phyloP scores from a whole-genome alignment of 2,888 invertebrate genomes.

The Platynereis dumerilii region DNA sequence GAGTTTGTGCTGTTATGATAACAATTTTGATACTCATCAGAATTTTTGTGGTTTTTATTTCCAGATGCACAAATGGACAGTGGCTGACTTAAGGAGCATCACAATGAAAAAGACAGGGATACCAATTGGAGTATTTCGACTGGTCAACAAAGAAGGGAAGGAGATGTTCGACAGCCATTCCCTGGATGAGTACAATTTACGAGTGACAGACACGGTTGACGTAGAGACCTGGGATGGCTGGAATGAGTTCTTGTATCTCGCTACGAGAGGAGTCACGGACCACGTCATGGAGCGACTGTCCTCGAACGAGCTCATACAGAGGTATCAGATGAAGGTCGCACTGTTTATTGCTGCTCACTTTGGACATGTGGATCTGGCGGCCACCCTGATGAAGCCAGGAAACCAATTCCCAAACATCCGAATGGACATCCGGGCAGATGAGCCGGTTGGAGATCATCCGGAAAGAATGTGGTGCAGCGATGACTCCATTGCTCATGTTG shows the following conservation, averaged over 20 bases:
- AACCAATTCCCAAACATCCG: constrained; percentile 29
- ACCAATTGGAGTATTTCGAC: constrained; percentile 59
- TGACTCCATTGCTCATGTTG: constrained; percentile 42
- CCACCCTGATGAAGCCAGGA: constrained; percentile 22
- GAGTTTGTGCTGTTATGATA: no score
- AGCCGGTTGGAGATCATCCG: constrained; percentile 59
- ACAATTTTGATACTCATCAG: no score
- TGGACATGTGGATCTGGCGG: constrained; percentile 59
- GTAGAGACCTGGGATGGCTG: constrained; percentile 62
- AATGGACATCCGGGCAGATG: constrained; percentile 55
- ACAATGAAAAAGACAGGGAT: constrained; percentile 58
- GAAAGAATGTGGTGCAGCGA: constrained; percentile 52
- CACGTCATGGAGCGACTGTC: constrained; percentile 52
- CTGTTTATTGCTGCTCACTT: constrained; percentile 59
- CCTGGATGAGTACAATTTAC: constrained; percentile 50
- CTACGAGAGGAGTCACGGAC: constrained; percentile 54
- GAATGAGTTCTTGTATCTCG: constrained; percentile 57
- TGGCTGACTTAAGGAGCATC: constrained; percentile 51
- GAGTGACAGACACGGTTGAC: constrained; percentile 12
- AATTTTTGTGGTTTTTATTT: no score
- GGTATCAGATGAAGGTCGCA: constrained; percentile 60
- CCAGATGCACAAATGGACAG: constrained; percentile 42
- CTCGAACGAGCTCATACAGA: constrained; percentile 49
- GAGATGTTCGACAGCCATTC: constrained; percentile 58
- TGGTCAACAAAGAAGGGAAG: constrained; percentile 44